A percentile compares a stretch with the other conserved stretches of the same genome.
phyloP scores from a whole-genome alignment of 2,797 vertebrate species.

The Phrynocephalus vlangalii region DNA sequence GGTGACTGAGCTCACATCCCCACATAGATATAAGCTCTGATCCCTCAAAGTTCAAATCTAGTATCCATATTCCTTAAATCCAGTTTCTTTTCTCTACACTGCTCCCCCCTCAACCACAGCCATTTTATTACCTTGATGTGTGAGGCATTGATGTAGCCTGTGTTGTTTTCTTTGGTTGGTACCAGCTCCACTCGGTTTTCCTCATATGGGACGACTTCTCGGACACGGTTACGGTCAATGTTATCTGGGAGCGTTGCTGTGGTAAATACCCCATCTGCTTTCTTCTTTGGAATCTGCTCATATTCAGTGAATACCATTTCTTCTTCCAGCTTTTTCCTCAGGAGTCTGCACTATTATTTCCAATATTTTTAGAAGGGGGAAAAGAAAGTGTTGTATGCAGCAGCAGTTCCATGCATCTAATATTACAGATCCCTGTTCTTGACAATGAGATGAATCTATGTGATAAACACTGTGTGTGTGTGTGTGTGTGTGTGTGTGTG shows the following conservation, averaged over 20 bases:
- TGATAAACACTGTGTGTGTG: background rate
- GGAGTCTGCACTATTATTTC: conserved; percentile 87
- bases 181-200: conserved; percentile 94
- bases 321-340: conserved; percentile 92
- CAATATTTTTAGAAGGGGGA: background rate
- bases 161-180: conserved; percentile 97
- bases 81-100: background rate
- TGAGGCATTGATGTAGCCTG: conserved; percentile 96
- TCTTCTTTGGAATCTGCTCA: conserved; percentile 94
- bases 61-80: background rate
- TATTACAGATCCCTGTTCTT: background rate
- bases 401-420: background rate
- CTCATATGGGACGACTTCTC: conserved; percentile 93
- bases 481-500: no score
- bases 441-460: background rate
- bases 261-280: conserved; percentile 82
- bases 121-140: conserved; percentile 89
- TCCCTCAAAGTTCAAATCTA: background rate
- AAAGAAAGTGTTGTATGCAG: background rate
- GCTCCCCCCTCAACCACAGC: background rate
- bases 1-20: background rate
- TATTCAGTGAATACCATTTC: conserved; percentile 95
- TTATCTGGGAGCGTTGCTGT: conserved; percentile 91
- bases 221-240: conserved; percentile 90
- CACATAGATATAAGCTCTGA: background rate